These are phyloP conservation scores for Trinorchestia longiramus DNA, from an alignment of 1,140 invertebrate genomes.

Conservation along the genomic window DNA sequence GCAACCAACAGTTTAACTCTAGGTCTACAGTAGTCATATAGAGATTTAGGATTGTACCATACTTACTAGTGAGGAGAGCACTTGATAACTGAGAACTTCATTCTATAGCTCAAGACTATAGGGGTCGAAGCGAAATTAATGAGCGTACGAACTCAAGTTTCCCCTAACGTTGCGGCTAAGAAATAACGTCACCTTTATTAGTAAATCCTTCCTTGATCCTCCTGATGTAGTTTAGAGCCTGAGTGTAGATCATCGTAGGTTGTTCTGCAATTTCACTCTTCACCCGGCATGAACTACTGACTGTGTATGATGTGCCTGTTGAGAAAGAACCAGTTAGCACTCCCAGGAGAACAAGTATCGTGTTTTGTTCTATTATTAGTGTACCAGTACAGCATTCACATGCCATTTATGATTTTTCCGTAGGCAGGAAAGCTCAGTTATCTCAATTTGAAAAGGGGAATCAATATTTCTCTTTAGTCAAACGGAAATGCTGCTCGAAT, in stretches of 20 bases:
- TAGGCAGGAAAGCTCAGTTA: background rate
- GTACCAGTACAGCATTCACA: background rate
- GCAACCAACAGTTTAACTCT: background rate
- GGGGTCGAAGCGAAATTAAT: background rate
- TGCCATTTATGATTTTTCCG: background rate
- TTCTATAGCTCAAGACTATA: background rate
- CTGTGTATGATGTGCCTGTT: constrained; percentile 1
- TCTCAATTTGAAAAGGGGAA: background rate
- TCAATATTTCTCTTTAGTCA: background rate
- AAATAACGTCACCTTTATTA: constrained; percentile 60
- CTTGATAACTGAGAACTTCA: background rate
- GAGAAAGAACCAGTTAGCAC: background rate
- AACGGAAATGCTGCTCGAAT: background rate
- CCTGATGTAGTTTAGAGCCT: constrained; percentile 69
- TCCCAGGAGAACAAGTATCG: background rate
- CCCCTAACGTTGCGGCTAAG: background rate
- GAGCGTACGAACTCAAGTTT: background rate
- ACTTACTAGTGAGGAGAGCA: background rate
- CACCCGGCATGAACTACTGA: constrained; percentile 34
- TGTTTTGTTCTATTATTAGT: background rate
- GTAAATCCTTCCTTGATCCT: constrained; percentile 67
- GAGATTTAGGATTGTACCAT: background rate
- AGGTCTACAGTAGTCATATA: background rate
- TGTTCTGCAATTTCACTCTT: constrained; percentile 61
- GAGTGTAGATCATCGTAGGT: constrained; percentile 69